phyloP scores from a whole-genome alignment of 2,888 invertebrate species.

The Ormyrus pomaceus region DNA sequence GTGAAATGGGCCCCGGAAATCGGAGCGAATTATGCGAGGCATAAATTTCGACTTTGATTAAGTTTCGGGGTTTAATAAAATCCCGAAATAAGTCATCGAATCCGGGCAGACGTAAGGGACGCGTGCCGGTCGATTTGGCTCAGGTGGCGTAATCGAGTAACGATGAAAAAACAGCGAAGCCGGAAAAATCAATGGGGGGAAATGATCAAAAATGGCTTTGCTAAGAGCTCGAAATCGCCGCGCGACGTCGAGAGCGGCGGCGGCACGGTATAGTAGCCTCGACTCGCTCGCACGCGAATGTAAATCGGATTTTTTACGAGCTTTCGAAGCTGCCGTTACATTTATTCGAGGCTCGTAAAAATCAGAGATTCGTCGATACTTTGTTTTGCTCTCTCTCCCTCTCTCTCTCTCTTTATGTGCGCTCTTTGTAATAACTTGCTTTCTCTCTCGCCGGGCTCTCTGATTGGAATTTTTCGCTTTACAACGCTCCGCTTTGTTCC shows the following conservation, averaged over 20 bases:
- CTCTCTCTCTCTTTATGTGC: not conserved
- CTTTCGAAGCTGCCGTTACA: slow-evolving; percentile 44
- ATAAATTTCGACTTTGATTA: no score
- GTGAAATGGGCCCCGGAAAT: no score
- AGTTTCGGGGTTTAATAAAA: no score
- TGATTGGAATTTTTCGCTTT: slow-evolving; percentile 27
- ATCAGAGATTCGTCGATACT: slow-evolving; percentile 24
- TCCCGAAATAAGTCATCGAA: not conserved
- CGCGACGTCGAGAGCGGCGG: not conserved
- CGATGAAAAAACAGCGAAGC: not conserved
- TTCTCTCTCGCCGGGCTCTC: not conserved
- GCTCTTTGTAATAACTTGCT: slow-evolving; percentile 16
- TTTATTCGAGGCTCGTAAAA: slow-evolving; percentile 45
- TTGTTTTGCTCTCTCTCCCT: slow-evolving; percentile 16
- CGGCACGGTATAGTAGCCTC: not conserved
- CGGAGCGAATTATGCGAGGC: no score
- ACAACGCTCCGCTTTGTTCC: not conserved
- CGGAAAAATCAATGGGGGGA: slow-evolving; percentile 38
- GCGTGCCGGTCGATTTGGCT: not conserved
- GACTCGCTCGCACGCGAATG: slow-evolving; percentile 15
- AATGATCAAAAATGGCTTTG: slow-evolving; percentile 46
- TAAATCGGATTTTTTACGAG: slow-evolving; percentile 51
- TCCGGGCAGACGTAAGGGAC: not conserved
- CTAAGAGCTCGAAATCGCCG: not conserved
- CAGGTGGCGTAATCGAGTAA: no score